phyloP scores from a whole-genome alignment of 1,140 invertebrate species.

The Mya arenaria region DNA sequence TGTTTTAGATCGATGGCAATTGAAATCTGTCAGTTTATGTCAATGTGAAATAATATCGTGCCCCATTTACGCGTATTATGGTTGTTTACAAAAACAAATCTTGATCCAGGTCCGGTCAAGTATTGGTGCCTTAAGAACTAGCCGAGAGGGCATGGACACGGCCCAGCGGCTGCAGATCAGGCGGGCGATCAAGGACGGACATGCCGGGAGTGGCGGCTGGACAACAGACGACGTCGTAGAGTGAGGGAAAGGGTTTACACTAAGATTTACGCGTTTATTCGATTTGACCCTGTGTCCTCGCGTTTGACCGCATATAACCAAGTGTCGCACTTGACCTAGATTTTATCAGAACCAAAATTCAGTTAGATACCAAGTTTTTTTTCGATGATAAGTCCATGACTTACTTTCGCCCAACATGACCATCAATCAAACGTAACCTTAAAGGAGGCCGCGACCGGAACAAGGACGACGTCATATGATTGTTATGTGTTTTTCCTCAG shows the following conservation, averaged over 20 bases:
- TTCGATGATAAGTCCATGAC: too few relatives aligned
- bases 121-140: not conserved
- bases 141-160: constrained; percentile 4
- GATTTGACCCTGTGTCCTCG: too few relatives aligned
- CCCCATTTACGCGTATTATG: too few relatives aligned
- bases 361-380: too few relatives aligned
- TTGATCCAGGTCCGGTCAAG: not conserved
- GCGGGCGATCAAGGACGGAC: not conserved
- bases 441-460: not conserved
- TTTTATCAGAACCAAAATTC: not conserved
- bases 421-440: not conserved
- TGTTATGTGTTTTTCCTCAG: not conserved
- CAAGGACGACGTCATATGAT: not conserved
- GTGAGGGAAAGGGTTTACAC: too few relatives aligned
- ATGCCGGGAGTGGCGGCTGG: not conserved
- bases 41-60: not conserved
- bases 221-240: not conserved
- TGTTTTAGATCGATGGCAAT: too few relatives aligned
- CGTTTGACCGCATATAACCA: too few relatives aligned
- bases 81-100: not conserved
- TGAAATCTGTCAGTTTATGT: not conserved
- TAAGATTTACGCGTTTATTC: too few relatives aligned
- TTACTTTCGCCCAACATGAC: too few relatives aligned
- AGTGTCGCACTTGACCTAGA: too few relatives aligned
- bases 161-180: not conserved